Conservation (phyloP, 2,113 vertebrate genomes). For the Mandrillus leucophaeus region DNA sequence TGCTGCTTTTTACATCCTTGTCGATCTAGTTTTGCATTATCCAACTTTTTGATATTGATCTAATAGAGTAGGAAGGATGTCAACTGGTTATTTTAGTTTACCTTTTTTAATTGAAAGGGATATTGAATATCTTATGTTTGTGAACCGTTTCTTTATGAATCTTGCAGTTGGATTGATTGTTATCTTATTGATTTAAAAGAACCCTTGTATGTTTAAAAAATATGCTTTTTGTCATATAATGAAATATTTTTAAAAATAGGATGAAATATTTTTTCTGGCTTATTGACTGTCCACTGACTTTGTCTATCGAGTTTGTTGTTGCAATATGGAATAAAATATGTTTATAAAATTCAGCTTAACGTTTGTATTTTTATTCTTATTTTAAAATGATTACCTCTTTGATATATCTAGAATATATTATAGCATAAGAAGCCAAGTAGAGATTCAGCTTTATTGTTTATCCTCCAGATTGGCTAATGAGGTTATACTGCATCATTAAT, state of each 20-base stretch:
- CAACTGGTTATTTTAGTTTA: neutral
- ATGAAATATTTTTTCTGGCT: neutral
- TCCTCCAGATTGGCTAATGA: neutral
- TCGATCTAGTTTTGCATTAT: neutral
- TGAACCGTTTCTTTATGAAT: neutral
- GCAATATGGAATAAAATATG: neutral
- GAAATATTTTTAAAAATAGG: neutral
- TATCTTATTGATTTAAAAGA: neutral
- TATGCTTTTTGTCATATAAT: neutral
- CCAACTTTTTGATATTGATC: neutral
- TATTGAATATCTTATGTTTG: neutral
- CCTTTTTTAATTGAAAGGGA: neutral
- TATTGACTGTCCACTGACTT: neutral
- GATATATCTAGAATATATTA: neutral
- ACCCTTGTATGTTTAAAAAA: neutral
- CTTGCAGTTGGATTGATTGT: neutral
- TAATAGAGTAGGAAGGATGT: neutral
- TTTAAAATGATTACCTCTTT: neutral
- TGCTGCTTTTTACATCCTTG: accelerated
- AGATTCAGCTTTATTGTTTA: neutral
- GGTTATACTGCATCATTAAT: neutral
- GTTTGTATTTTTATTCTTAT: neutral
- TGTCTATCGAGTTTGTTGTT: neutral
- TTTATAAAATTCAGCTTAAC: neutral
- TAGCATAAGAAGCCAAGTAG: neutral